Evolutionary conservation across 2,797 vertebrate species (phyloP).

Genomic region (Rhyacichthys aspro): DNA sequence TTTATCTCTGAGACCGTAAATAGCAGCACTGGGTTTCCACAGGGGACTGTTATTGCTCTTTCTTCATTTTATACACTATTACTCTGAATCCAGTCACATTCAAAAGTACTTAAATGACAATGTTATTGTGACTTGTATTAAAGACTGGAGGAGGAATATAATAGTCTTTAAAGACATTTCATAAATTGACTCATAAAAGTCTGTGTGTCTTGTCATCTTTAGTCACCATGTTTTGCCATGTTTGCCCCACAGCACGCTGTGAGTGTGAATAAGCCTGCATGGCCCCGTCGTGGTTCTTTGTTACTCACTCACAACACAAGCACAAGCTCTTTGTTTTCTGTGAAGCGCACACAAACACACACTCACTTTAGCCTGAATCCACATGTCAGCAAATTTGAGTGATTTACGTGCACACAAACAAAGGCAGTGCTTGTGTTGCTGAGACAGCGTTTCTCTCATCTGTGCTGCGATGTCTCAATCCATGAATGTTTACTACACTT

Average conservation of each 20-base stretch:
- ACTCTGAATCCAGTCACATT: neutral
- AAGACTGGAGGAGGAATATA: too few species aligned
- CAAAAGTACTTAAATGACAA: too few species aligned
- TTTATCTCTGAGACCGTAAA: too few species aligned
- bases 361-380: slow-evolving; percentile 4
- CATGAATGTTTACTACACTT: slow-evolving; percentile 10
- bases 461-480: neutral
- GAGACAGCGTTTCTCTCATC: slow-evolving; percentile 8
- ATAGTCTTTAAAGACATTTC: too few species aligned
- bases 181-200: too few species aligned
- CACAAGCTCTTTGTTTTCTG: slow-evolving; percentile 11
- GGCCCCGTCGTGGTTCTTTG: neutral
- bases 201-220: neutral
- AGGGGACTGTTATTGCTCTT: neutral
- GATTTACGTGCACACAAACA: slow-evolving; percentile 10
- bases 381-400: slow-evolving; percentile 12
- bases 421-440: neutral
- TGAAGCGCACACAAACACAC: neutral
- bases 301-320: slow-evolving; percentile 8
- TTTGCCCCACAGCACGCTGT: neutral
- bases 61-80: neutral
- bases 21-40: neutral
- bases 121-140: too few species aligned
- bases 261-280: slow-evolving; percentile 11
- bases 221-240: slow-evolving; percentile 3